Percentiles rank a stretch among this genome's conserved stretches.
These are phyloP conservation scores for Monodelphis domestica DNA, from an alignment of 2,797 vertebrate genomes.

Conservation along the genomic window DNA sequence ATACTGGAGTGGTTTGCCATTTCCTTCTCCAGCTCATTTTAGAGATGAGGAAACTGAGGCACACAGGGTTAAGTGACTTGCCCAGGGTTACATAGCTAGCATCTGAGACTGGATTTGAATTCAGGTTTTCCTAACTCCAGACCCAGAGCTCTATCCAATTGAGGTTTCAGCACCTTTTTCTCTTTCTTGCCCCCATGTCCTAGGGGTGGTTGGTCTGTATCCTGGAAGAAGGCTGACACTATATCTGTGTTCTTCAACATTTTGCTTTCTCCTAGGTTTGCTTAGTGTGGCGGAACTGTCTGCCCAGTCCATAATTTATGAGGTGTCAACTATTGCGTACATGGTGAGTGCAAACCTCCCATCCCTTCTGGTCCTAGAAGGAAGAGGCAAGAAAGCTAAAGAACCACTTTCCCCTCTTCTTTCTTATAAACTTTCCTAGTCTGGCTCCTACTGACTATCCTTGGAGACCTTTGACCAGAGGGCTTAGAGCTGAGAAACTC, in stretches of 20 bases:
- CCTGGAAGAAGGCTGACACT: rapidly evolving
- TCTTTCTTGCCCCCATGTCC: background rate
- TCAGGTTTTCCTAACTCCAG: background rate
- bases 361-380: background rate
- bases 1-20: background rate
- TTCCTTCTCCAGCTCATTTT: background rate
- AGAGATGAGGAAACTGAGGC: background rate
- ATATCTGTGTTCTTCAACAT: rapidly evolving
- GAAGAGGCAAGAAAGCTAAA: background rate
- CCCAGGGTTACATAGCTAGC: background rate
- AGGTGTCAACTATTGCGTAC: slow-evolving; percentile 86
- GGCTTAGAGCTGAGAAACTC: background rate
- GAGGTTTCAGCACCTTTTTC: background rate
- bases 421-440: background rate
- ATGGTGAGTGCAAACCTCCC: slow-evolving; percentile 85
- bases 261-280: slow-evolving; percentile 83
- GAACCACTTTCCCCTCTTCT: background rate
- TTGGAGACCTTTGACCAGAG: background rate
- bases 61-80: background rate
- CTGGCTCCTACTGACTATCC: background rate
- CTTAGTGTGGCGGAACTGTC: slow-evolving; percentile 91
- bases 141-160: background rate
- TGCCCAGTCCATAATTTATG: slow-evolving; percentile 88
- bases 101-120: background rate
- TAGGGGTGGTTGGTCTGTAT: no score